These are phyloP conservation scores for Epinephelus malabaricus DNA, from an alignment of 2,797 vertebrate species.

Conservation along the genomic window DNA sequence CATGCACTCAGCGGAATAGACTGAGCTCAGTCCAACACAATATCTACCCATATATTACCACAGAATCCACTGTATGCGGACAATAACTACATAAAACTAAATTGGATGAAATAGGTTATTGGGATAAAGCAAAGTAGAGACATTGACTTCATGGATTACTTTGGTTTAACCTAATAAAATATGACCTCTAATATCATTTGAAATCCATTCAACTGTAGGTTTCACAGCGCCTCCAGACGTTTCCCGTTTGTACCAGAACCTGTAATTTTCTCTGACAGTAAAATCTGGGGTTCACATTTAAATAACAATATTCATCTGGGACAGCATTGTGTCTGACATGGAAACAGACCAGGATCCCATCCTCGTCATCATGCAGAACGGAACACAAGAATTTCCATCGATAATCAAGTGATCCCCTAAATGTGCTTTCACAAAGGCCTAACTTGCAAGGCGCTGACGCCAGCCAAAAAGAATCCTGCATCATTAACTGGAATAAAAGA, in stretches of 20 bases:
- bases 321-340: not conserved
- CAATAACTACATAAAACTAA: conserved; percentile 36
- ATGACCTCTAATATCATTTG: conserved; percentile 57
- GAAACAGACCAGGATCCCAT: conserved; percentile 14
- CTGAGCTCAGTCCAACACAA: conserved; percentile 24
- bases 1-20: conserved; percentile 40
- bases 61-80: conserved; percentile 34
- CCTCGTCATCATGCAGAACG: conserved; percentile 28
- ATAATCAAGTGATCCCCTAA: conserved; percentile 46
- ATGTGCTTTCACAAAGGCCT: conserved; percentile 28
- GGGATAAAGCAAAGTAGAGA: conserved; percentile 27
- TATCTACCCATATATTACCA: conserved; percentile 38
- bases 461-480: conserved; percentile 36
- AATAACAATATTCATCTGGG: conserved; percentile 1
- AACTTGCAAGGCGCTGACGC: conserved; percentile 44
- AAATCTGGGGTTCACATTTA: conserved; percentile 12
- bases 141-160: conserved; percentile 39
- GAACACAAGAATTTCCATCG: conserved; percentile 17
- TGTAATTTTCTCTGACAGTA: conserved; percentile 14
- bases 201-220: conserved; percentile 42
- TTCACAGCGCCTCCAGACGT: conserved; percentile 15
- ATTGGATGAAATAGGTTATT: conserved; percentile 40
- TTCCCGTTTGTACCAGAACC: conserved; percentile 25
- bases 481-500: conserved; percentile 47
- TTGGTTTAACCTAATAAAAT: conserved; percentile 48